Evolutionary conservation across 2,113 vertebrate genomes (phyloP).

Genomic region (Erinaceus europaeus): DNA sequence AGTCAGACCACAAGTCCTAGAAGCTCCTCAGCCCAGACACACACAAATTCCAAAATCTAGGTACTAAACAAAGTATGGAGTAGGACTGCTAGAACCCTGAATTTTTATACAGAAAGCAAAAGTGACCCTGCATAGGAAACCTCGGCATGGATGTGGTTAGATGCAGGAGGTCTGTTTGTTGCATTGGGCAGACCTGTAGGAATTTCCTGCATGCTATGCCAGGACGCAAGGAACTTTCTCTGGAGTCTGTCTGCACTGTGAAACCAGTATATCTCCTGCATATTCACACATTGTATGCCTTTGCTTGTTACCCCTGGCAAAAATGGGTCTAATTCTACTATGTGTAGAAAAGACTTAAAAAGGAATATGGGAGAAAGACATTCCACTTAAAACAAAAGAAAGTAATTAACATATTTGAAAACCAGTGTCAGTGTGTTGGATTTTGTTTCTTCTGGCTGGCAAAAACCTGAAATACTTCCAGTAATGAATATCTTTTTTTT

Average conservation of each 20-base stretch:
- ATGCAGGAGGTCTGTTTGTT: conserved; percentile 64
- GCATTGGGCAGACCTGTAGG: conserved; percentile 30
- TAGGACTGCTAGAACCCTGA: conserved; percentile 30
- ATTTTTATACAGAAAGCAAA: conserved; percentile 19
- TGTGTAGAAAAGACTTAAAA: conserved; percentile 50
- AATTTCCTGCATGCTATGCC: conserved; percentile 40
- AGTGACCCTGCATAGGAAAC: conserved; percentile 12
- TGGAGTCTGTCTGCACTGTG: conserved; percentile 45
- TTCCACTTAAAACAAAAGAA: conserved; percentile 34
- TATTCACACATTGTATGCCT: background rate
- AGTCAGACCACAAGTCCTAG: background rate
- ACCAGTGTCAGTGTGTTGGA: conserved; percentile 1
- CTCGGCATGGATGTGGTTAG: conserved; percentile 17
- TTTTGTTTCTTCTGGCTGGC: conserved; percentile 50
- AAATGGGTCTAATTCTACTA: conserved; percentile 28
- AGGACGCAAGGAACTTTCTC: conserved; percentile 43
- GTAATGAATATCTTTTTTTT: conserved; percentile 56
- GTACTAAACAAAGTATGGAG: background rate
- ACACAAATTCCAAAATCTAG: conserved; percentile 10
- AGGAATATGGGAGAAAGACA: conserved; percentile 10
- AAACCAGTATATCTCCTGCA: conserved; percentile 45
- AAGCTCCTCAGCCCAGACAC: background rate
- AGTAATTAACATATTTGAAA: conserved; percentile 28
- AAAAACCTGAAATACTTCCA: conserved; percentile 28
- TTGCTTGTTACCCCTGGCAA: conserved; percentile 19